Evolutionary conservation across 2,797 vertebrate genomes (phyloP).

Genomic region (Champsocephalus esox): DNA sequence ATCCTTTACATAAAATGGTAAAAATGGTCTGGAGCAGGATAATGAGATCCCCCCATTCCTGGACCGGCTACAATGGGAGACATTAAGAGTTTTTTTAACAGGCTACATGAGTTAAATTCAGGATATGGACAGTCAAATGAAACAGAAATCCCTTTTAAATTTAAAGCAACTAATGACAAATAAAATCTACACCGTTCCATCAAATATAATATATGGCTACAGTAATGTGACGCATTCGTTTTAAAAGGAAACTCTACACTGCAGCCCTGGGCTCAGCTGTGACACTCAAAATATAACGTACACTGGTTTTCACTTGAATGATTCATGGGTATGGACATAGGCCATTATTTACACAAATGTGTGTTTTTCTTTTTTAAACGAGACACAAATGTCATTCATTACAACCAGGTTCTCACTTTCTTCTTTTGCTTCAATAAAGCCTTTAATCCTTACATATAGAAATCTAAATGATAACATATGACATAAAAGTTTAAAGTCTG

Average conservation of each 20-base stretch:
- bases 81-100: constrained; percentile 17
- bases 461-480: neutral
- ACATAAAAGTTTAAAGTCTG: neutral
- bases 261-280: constrained; percentile 9
- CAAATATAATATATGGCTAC: neutral
- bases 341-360: neutral
- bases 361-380: neutral
- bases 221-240: constrained; percentile 13
- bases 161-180: constrained; percentile 29
- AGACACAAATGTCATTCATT: constrained; percentile 15
- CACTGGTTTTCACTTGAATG: constrained; percentile 10
- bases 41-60: constrained; percentile 6
- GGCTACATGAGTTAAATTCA: neutral
- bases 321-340: neutral
- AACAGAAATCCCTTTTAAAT: constrained; percentile 10
- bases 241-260: constrained; percentile 16
- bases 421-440: neutral
- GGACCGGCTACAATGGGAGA: constrained; percentile 1
- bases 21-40: constrained; percentile 32
- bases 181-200: constrained; percentile 38
- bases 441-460: neutral
- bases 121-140: constrained; percentile 13
- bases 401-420: constrained; percentile 13
- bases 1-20: constrained; percentile 16
- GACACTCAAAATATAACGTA: constrained; percentile 2